phyloP scores from a whole-genome alignment of 1,140 invertebrate genomes.

The Drosophila grimshawi region DNA sequence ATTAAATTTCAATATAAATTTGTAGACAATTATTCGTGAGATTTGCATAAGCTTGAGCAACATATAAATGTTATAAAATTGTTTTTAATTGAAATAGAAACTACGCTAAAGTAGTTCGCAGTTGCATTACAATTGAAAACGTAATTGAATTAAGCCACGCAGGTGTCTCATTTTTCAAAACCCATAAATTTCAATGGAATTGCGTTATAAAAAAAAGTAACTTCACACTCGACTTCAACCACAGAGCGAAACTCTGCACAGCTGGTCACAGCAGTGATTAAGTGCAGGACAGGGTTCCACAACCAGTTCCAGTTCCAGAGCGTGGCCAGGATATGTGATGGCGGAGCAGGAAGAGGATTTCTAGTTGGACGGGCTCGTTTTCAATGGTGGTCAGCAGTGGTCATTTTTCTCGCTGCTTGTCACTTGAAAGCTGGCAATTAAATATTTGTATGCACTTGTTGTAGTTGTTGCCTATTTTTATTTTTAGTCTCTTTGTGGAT shows the following conservation, averaged over 20 bases:
- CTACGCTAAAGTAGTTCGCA: neutral
- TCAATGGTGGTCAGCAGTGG: conserved; percentile 43
- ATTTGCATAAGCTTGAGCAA: too few relatives aligned
- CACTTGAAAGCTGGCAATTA: conserved; percentile 81
- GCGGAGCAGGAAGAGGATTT: conserved; percentile 40
- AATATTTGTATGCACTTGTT: conserved; percentile 59
- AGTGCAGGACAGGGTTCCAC: conserved; percentile 38
- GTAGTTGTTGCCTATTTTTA: conserved; percentile 23
- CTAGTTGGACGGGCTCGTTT: conserved; percentile 1
- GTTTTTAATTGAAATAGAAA: neutral
- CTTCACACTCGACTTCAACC: conserved; percentile 22
- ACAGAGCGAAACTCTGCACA: conserved; percentile 37
- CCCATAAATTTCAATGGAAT: conserved; percentile 42
- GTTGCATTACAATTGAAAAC: neutral
- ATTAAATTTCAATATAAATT: too few relatives aligned
- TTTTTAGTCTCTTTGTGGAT: conserved; percentile 41
- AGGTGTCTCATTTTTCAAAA: conserved; percentile 28
- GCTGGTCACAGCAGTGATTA: conserved; percentile 72
- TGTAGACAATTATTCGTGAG: too few relatives aligned
- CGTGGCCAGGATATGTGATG: conserved; percentile 50
- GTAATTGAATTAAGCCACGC: conserved; percentile 12
- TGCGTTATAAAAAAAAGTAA: conserved; percentile 24
- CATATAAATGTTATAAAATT: neutral
- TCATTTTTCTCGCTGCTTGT: conserved; percentile 74
- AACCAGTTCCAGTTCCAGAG: conserved; percentile 4